Evolutionary conservation across 2,797 vertebrate species (phyloP).

Genomic region (Eupleurogrammus muticus): DNA sequence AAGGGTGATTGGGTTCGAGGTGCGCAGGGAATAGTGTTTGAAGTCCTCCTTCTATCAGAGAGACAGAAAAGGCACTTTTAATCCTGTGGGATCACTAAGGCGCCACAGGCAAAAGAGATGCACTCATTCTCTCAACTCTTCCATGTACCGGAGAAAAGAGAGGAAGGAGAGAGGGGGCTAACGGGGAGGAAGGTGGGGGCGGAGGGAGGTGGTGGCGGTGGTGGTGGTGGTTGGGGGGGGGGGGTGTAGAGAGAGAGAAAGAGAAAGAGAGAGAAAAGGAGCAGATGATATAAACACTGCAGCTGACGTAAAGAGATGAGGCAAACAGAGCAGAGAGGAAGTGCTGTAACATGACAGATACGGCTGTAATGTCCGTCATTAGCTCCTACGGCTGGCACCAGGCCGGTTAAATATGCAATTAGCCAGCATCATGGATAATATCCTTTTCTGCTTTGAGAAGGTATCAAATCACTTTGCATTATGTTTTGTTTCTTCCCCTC

Average conservation of each 20-base stretch:
- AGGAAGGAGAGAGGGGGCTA: conserved; percentile 61
- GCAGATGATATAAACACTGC: conserved; percentile 68
- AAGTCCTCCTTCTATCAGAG: conserved; percentile 83
- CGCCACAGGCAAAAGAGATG: conserved; percentile 82
- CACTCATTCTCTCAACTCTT: conserved; percentile 80
- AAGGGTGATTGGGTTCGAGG: conserved; percentile 80
- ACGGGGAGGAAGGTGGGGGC: conserved; percentile 49
- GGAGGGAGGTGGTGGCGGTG: background rate
- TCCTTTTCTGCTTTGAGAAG: conserved; percentile 28
- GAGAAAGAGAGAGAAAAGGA: conserved; percentile 22
- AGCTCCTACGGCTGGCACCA: conserved; percentile 34
- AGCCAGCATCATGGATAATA: conserved; percentile 28
- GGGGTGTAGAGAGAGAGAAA: conserved; percentile 3
- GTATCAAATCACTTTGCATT: conserved; percentile 35
- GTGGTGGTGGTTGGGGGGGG: background rate
- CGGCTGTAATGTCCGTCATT: conserved; percentile 59
- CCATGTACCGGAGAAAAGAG: conserved; percentile 62
- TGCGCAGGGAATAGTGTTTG: conserved; percentile 82
- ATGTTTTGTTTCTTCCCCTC: background rate
- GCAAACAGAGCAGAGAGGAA: conserved; percentile 58
- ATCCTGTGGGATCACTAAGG: conserved; percentile 81
- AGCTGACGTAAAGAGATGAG: conserved; percentile 63
- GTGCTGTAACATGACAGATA: conserved; percentile 66
- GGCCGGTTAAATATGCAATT: conserved; percentile 33
- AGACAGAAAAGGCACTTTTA: conserved; percentile 80